Base-by-base conservation (phyloP, 2,888 invertebrate species). In the Aethes cnicana region DNA sequence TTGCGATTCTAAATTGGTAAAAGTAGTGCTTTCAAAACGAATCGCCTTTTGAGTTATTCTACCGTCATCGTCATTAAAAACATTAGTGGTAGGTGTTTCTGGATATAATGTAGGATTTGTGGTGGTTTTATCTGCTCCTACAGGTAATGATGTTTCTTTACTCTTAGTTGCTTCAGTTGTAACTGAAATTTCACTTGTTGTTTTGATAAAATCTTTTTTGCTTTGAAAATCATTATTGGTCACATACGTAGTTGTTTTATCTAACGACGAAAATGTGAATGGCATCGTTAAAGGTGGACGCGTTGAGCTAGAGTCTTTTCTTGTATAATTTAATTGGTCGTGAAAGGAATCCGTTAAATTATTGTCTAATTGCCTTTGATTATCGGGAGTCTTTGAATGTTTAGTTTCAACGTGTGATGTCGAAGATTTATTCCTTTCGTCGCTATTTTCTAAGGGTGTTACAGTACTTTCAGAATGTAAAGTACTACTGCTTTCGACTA, bases 331-430 rank as follows among this genome's bases (percentile, higher is more conserved):
- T 25, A 9, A 37, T 18, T 9, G 28, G n/a, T n/a, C 25, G 21
- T 39, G 28, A 43, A 35, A 25, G 30, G 30, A 28, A 28, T 37
- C 57, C 8, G 85, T 84, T 55, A 73, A 83, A 47, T 84, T 84
- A 47, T 74, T 81, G 54, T 78, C 84, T 47, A 88, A 63, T 58
- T 87, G 76, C 52, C 87, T 68, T 72, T 85, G 84, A 65, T 86
- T 87, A 64, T 86, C 86, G n/a, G 82, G 77, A 2, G 79, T 81
- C 65, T 87, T 88, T 4, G 81, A 81, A 56, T 81, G 83, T 73
- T 83, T 85, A 59, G 74, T 87, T 61, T 87, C 85, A 48, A 59
- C 63, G 1, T 68, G 60, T 39, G 66, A 63, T 53, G 74, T 70
- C 7, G 72, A 69, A 16, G 72, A 64, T 18, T 73, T 73, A 62